These are phyloP conservation scores for Cercopithecus mona DNA, from an alignment of 2,113 vertebrate species.

Conservation along the genomic window DNA sequence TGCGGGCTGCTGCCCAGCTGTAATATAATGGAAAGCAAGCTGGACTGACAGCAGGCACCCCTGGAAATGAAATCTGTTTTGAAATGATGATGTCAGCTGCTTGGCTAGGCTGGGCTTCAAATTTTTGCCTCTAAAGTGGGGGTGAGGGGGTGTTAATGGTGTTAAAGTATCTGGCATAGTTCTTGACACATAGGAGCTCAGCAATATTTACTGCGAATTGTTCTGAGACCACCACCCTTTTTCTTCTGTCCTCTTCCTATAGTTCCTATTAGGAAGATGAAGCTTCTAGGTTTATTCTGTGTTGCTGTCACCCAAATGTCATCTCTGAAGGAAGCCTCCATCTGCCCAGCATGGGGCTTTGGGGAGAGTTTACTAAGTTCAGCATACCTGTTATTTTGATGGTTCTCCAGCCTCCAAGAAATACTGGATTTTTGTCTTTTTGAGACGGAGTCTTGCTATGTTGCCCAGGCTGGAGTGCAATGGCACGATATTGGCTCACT, in stretches of 20 bases:
- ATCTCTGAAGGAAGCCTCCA: neutral
- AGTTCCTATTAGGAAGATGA: neutral
- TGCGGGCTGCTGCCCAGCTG: neutral
- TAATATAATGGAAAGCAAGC: neutral
- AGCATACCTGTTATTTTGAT: neutral
- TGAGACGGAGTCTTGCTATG: too few species aligned
- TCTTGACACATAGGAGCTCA: too few species aligned
- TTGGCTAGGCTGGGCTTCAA: neutral
- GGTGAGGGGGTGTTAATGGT: neutral
- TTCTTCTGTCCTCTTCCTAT: neutral
- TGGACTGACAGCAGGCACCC: neutral
- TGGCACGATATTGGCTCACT: too few species aligned
- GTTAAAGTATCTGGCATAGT: neutral
- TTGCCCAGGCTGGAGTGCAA: too few species aligned
- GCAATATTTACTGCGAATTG: neutral
- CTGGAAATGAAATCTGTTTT: neutral
- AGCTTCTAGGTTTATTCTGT: neutral
- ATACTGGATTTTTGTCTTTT: too few species aligned
- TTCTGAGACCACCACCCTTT: neutral
- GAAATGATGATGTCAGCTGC: neutral
- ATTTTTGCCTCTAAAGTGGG: neutral
- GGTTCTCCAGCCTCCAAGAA: neutral
- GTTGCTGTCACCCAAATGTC: neutral
- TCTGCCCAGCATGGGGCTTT: neutral
- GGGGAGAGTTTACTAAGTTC: neutral